phyloP scores from a whole-genome alignment of 2,888 invertebrate species.

The Rhagonycha lutea region DNA sequence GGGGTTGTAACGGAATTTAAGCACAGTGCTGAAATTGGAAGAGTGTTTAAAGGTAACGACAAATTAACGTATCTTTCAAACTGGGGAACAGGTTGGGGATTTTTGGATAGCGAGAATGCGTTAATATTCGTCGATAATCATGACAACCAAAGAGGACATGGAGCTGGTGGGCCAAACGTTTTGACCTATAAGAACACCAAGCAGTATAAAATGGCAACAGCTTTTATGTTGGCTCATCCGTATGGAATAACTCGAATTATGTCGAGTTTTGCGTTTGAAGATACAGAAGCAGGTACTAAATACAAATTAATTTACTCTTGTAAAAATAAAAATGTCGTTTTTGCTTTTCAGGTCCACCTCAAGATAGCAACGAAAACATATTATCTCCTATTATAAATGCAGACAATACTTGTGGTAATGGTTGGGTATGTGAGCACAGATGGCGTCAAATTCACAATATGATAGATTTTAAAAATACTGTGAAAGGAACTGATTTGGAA shows the following conservation, averaged over 20 bases:
- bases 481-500: slow-evolving; percentile 59
- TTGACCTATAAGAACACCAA: slow-evolving; percentile 71
- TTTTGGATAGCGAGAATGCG: slow-evolving; percentile 57
- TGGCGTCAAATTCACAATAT: slow-evolving; percentile 83
- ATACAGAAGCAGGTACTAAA: slow-evolving; percentile 56
- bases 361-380: slow-evolving; percentile 64
- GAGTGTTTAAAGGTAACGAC: slow-evolving; percentile 63
- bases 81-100: slow-evolving; percentile 70
- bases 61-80: slow-evolving; percentile 66
- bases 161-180: slow-evolving; percentile 63
- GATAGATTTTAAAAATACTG: slow-evolving; percentile 76
- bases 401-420: slow-evolving; percentile 69
- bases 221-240: slow-evolving; percentile 86
- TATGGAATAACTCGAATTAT: slow-evolving; percentile 81
- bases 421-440: slow-evolving; percentile 85
- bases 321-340: background rate
- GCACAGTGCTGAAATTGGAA: slow-evolving; percentile 60
- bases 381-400: slow-evolving; percentile 67
- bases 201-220: slow-evolving; percentile 76
- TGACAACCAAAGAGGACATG: slow-evolving; percentile 72
- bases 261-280: slow-evolving; percentile 78
- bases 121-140: slow-evolving; percentile 68
- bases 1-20: slow-evolving; percentile 79
- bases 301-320: background rate
- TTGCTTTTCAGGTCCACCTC: slow-evolving; percentile 75